These are phyloP conservation scores for Ormyrus pomaceus DNA, from an alignment of 2,888 invertebrate genomes.

Conservation along the genomic window DNA sequence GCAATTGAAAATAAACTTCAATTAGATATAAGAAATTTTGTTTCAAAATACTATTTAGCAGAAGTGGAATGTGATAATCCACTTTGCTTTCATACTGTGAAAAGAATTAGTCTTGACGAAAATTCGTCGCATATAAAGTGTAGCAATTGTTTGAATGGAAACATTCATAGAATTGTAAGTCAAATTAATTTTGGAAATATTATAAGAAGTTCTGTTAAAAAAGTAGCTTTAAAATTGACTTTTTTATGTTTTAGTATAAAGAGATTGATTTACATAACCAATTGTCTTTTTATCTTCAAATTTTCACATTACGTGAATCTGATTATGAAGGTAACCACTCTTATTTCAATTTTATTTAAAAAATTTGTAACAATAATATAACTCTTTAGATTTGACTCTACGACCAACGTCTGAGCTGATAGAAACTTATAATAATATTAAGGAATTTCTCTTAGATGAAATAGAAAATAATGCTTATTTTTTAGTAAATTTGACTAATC, in stretches of 20 bases:
- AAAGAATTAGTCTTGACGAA: constrained; percentile 79
- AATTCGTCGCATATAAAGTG: constrained; percentile 83
- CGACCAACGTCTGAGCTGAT: neutral
- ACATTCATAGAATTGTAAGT: neutral
- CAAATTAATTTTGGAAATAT: too few species aligned
- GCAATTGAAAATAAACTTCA: constrained; percentile 86
- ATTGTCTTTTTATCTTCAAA: neutral
- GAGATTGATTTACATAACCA: constrained; percentile 13
- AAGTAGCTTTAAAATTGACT: neutral
- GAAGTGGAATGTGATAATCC: constrained; percentile 94
- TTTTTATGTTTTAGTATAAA: constrained; percentile 25
- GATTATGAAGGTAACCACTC: neutral
- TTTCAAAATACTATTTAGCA: constrained; percentile 86
- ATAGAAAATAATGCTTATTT: constrained; percentile 25
- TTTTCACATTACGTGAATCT: constrained; percentile 10
- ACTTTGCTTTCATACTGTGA: constrained; percentile 85
- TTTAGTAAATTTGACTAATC: constrained; percentile 1
- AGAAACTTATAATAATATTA: neutral
- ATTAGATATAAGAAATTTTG: constrained; percentile 81
- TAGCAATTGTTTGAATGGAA: constrained; percentile 84
- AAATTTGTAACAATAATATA: neutral
- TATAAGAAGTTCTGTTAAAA: too few species aligned
- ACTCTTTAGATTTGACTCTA: neutral
- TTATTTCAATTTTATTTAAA: neutral
- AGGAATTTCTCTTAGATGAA: constrained; percentile 21